Percentiles rank a stretch among this genome's conserved stretches.
Evolutionary conservation across 2,797 vertebrate species (phyloP).

Genomic region (Gobionotothen gibberifrons): DNA sequence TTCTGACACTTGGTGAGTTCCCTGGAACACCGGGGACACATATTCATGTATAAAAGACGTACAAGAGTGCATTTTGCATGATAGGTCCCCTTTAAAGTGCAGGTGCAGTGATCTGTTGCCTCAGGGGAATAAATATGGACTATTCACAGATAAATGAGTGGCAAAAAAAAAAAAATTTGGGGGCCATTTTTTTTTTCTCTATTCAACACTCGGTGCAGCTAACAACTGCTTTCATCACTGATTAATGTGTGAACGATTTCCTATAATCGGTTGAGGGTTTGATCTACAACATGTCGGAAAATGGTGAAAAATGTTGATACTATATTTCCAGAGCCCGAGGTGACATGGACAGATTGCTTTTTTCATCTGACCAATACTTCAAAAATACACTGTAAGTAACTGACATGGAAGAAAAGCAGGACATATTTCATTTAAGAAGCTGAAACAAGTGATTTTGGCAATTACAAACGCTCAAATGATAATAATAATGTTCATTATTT

Average conservation of each 20-base stretch:
- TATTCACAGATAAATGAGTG: background rate
- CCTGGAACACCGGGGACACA: too few species aligned
- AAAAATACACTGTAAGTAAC: background rate
- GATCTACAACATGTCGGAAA: background rate
- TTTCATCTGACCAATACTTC: background rate
- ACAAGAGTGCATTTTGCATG: too few species aligned
- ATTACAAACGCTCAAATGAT: background rate
- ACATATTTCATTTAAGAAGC: background rate
- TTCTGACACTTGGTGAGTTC: too few species aligned
- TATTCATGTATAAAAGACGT: too few species aligned
- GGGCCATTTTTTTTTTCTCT: background rate
- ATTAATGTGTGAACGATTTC: background rate
- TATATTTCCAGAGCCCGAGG: background rate
- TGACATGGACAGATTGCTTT: background rate
- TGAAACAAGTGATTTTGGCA: too few species aligned
- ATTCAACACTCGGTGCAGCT: slow-evolving; percentile 2
- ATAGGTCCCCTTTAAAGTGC: slow-evolving; percentile 7
- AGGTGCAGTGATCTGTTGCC: background rate
- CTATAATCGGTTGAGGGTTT: background rate
- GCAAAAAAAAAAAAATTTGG: slow-evolving; percentile 3
- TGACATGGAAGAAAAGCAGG: background rate
- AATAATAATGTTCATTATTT: background rate
- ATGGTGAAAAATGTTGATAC: background rate
- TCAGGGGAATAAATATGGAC: background rate
- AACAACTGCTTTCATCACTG: slow-evolving; percentile 7